Conservation (phyloP, 2,797 vertebrate genomes). For the Rhinogobio ventralis region DNA sequence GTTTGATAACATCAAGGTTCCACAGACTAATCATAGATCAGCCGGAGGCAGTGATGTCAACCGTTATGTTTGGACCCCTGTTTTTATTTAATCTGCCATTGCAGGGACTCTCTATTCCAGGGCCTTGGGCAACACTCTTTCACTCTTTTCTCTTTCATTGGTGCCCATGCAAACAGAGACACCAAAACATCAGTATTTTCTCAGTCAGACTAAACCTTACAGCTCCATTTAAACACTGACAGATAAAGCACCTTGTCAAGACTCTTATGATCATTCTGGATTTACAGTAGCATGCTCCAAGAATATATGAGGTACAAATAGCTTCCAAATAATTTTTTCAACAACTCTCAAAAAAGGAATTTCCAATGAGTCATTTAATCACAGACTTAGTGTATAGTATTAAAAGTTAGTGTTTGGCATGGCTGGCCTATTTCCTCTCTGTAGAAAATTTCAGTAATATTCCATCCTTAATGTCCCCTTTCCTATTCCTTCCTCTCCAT, state of each 20-base stretch:
- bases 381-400: not conserved
- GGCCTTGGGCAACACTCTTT: not conserved
- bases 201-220: conserved; percentile 17
- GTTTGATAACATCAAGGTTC: conserved; percentile 6
- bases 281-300: not conserved
- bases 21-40: conserved; percentile 27
- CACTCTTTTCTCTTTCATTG: conserved; percentile 27
- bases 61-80: conserved; percentile 2
- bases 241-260: conserved; percentile 6
- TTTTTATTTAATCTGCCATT: conserved; percentile 23
- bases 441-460: not conserved
- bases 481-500: conserved; percentile 2
- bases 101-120: conserved; percentile 1
- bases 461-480: conserved; percentile 1
- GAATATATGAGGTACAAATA: conserved; percentile 15
- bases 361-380: conserved; percentile 5
- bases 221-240: conserved; percentile 28
- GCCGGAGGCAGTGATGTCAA: conserved; percentile 13
- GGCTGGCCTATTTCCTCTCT: conserved; percentile 8
- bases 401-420: conserved; percentile 19
- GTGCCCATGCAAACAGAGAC: conserved; percentile 30
- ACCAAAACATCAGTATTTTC: conserved; percentile 35
- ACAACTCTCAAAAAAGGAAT: not conserved
- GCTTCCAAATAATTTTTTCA: not conserved
- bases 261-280: conserved; percentile 3